Base-by-base conservation (phyloP, 1,140 invertebrate species). In the Bombus confusus region DNA sequence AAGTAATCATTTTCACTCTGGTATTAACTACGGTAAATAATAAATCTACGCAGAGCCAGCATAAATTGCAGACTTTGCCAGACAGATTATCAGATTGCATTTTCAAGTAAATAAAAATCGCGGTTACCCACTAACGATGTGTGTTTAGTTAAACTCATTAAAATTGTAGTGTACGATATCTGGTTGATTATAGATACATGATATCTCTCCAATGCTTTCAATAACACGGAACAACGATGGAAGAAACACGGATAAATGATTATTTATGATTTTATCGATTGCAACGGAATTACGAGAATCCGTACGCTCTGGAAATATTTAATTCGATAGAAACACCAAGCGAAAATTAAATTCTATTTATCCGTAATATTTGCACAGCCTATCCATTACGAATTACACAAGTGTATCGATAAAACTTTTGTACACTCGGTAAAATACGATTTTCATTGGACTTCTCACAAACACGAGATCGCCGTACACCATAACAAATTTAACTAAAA, bases 231-330 rank as follows among this genome's bases (percentile, higher is more conserved):
- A 31, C 43, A 13, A 10, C 4, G 9, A 28, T 13, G 18, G 28
- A 71, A 28, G 43, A 43, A 79, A 77, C 13, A 5, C 10, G 47
- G 66, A 22, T 78, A 10, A 78, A 43, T 31, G 43, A 76, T 68
- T 77, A 77, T 74, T 77, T 69, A 59, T 57, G 2, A 28, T 43
- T 69, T 37, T 57, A 78, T 78, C 82, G 59, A 84, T 79, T 79
- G 59, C 66, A 37, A 47, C 12, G 47, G 37, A 84, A 84, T 71
- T 84, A 79, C 66, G 34, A 34, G 57, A 31, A 31, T n/a, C 13
- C 12, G 31, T 22, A 5, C 28, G 9, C 52, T 9, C 2, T 31
- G 39, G 57, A 5, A 43, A 74, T 47, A 72, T 81, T 81, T 83
- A 77, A 83, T 78, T 83, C 15, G 10, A 9, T 47, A 47, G 31